Conservation (phyloP, 2,888 invertebrate genomes). For the Mesorhabditis belari region DNA sequence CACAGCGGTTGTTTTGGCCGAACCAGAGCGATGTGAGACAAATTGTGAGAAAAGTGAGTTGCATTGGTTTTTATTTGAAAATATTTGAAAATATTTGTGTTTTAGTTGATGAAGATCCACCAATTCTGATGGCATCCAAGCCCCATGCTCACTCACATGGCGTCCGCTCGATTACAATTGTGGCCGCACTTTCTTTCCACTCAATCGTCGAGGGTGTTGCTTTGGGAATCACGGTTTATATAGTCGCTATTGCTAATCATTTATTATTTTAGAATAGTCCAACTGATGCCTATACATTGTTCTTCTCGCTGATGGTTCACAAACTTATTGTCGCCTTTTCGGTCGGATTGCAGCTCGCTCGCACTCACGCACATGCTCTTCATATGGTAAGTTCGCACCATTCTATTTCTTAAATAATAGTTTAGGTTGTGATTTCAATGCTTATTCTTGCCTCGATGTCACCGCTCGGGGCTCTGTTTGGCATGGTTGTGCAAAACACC, state of each 20-base stretch:
- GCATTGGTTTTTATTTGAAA: too few species aligned
- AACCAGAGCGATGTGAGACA: conserved; percentile 52
- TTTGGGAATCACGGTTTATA: conserved; percentile 47
- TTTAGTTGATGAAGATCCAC: conserved; percentile 46
- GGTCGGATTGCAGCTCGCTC: conserved; percentile 57
- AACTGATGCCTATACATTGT: conserved; percentile 29
- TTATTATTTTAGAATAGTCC: conserved; percentile 9
- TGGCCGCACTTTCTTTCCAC: conserved; percentile 61
- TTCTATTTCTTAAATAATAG: too few species aligned
- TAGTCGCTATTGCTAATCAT: too few species aligned
- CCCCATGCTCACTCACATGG: conserved; percentile 53
- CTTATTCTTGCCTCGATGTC: conserved; percentile 63
- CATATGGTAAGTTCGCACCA: conserved; percentile 40
- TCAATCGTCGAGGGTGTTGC: conserved; percentile 60
- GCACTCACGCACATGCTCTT: conserved; percentile 51
- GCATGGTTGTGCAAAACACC: conserved; percentile 34
- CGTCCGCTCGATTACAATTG: conserved; percentile 57
- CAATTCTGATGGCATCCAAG: conserved; percentile 49
- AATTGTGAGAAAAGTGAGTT: conserved; percentile 38
- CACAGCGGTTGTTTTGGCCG: conserved; percentile 43
- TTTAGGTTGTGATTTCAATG: conserved; percentile 38
- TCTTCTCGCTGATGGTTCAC: conserved; percentile 50
- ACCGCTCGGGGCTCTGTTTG: conserved; percentile 61
- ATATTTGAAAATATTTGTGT: too few species aligned
- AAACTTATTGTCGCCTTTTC: conserved; percentile 61